phyloP scores from a whole-genome alignment of 2,113 vertebrate species.

The Arizona elegans region DNA sequence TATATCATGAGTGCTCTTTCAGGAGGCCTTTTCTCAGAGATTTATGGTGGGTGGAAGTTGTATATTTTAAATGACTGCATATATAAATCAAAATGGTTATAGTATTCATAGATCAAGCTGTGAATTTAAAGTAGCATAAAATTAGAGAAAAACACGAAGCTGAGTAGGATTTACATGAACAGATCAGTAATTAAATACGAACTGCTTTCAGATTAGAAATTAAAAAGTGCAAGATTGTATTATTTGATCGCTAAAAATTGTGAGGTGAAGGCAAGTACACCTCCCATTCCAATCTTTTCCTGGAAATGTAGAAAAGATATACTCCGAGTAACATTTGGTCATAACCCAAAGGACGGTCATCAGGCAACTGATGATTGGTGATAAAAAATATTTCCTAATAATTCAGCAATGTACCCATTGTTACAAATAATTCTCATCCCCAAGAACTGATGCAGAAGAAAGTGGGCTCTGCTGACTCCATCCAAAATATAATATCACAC shows the following conservation, averaged over 20 bases:
- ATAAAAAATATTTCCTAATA: background rate
- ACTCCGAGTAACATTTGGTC: background rate
- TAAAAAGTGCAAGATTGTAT: background rate
- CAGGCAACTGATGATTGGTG: background rate
- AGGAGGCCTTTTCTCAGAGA: background rate
- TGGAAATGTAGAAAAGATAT: background rate
- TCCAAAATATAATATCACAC: background rate
- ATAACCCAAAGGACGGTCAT: background rate
- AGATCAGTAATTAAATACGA: conserved; percentile 8
- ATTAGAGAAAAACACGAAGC: conserved; percentile 8
- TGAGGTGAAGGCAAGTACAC: background rate
- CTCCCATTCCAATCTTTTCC: background rate
- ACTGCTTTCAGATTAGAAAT: conserved; percentile 10
- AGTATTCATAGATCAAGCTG: conserved; percentile 19
- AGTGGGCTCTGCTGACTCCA: background rate
- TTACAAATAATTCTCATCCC: background rate
- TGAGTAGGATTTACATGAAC: conserved; percentile 13
- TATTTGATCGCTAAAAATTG: background rate
- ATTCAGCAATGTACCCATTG: background rate
- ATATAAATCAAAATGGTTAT: conserved; percentile 24
- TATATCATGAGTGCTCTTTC: conserved; percentile 10
- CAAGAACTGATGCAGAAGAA: background rate
- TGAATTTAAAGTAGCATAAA: conserved; percentile 18
- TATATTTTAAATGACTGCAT: conserved; percentile 15
- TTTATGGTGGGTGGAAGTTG: conserved; percentile 17